Base-by-base conservation (phyloP, 2,888 invertebrate species). In the Caenorhabditis afra region DNA sequence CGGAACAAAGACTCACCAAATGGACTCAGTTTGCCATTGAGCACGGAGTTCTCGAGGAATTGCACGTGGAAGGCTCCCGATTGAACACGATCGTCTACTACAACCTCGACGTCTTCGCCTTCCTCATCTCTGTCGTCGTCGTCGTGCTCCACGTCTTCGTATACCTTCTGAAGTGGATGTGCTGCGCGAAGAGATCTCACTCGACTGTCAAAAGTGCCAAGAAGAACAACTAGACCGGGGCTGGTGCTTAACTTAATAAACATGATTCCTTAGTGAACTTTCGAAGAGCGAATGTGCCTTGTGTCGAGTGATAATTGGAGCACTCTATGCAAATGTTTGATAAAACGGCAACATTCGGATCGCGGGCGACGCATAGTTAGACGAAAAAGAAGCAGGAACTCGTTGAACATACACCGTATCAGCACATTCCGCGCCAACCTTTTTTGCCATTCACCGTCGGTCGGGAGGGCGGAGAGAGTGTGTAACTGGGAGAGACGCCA, bases 21-120 rank as follows among this genome's bases (percentile, higher is more conserved):
- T 85, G 85, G 85, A 85, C 85, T 14, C 71, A 76, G 61, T 86
- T 84, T 59, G 85, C 82, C 18, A 73, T 83, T 47, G 68, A 81
- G 1, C 64, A 85, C 59, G 86, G 86, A 23, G 83, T 84, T n/a
- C 67, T 86, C 3, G 82, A 82, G 29, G 82, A 83, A 39, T 70
- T 86, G 5, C 79, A 82, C 44, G 76, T 85, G 49, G 79, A 85
- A 67, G 86, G 86, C 18, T 74, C 82, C 7, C 55, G 79, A 20
- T 35, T 86, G 37, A 82, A 82, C 55, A 67, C 81, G 18, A 81
- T 86, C 29, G 77, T 84, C n/a, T 86, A 86, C 58, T 86, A 82
- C 71, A 85, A 84, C 73, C 45, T 86, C 11, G 86, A 86, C 50
- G 81, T 86, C 29, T 61, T 86, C 10, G 67, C 68, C 16, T 71